Percentiles rank a stretch among this genome's conserved stretches.
Conservation (phyloP, 2,888 invertebrate species). For the Eupithecia centaureata region DNA sequence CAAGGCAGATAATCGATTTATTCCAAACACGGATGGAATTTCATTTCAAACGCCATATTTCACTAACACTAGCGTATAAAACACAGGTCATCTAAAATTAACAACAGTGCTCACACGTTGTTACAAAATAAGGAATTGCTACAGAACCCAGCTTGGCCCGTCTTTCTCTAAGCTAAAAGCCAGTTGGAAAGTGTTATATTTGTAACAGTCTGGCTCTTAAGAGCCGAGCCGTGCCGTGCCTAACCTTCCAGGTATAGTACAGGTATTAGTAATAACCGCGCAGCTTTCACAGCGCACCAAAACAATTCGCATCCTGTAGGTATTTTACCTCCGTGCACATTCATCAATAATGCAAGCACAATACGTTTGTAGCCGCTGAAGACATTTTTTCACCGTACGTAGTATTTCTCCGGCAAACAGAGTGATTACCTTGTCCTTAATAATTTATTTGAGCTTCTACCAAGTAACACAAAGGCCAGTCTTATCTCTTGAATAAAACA, state of each 20-base stretch:
- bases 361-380: conserved; percentile 57
- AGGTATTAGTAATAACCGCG: conserved; percentile 40
- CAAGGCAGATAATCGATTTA: neutral
- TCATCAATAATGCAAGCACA: conserved; percentile 54
- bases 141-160: conserved; percentile 11
- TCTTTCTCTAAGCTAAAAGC: conserved; percentile 44
- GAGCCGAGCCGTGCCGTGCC: conserved; percentile 38
- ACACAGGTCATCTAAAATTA: conserved; percentile 1
- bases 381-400: conserved; percentile 63
- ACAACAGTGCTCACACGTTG: conserved; percentile 19
- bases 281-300: conserved; percentile 26
- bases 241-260: neutral
- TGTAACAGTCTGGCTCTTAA: conserved; percentile 50
- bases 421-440: conserved; percentile 74
- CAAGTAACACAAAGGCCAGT: conserved; percentile 74
- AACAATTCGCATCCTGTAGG: conserved; percentile 43
- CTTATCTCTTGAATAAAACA: conserved; percentile 77
- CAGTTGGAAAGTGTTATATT: conserved; percentile 57
- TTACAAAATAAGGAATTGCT: conserved; percentile 25
- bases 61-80: conserved; percentile 6
- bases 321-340: conserved; percentile 51
- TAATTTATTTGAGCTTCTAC: conserved; percentile 75
- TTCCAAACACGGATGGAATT: conserved; percentile 14
- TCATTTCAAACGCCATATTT: conserved; percentile 21
- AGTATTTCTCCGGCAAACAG: conserved; percentile 67